A percentile compares a stretch with the other conserved stretches of the same genome.
Evolutionary conservation across 1,140 invertebrate genomes (phyloP).

Genomic region (Drosophila trapezifrons): DNA sequence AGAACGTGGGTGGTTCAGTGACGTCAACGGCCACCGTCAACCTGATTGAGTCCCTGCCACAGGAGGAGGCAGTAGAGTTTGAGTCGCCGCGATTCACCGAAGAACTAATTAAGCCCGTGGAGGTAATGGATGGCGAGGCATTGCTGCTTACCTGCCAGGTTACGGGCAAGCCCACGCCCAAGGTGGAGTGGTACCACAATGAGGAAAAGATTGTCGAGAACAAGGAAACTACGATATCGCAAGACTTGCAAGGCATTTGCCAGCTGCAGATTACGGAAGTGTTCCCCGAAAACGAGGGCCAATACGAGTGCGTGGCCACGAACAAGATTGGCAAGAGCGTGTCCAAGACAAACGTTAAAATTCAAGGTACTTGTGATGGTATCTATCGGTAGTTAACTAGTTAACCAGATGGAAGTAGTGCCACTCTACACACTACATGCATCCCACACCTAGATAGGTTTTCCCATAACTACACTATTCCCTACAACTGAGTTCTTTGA

Average conservation of each 20-base stretch:
- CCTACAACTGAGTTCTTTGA: constrained; percentile 33
- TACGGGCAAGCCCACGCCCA: constrained; percentile 91
- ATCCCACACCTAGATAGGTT: constrained; percentile 52
- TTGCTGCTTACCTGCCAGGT: constrained; percentile 91
- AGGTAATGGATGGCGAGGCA: constrained; percentile 97
- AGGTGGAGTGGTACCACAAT: constrained; percentile 93
- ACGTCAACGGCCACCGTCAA: constrained; percentile 92
- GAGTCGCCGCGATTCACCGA: constrained; percentile 91
- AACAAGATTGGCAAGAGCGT: constrained; percentile 94
- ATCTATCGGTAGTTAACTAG: constrained; percentile 51
- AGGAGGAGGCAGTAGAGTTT: constrained; percentile 87
- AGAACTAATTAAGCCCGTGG: constrained; percentile 87
- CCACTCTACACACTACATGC: constrained; percentile 55
- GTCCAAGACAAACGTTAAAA: constrained; percentile 91
- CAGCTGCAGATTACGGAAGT: constrained; percentile 95
- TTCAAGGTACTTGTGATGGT: constrained; percentile 89
- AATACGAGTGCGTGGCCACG: constrained; percentile 92
- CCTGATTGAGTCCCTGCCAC: constrained; percentile 86
- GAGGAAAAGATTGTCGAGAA: constrained; percentile 89
- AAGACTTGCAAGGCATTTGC: constrained; percentile 91
- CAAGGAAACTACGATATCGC: constrained; percentile 90
- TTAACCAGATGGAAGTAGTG: constrained; percentile 53
- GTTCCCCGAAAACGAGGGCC: constrained; percentile 96
- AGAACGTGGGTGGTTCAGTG: constrained; percentile 94
- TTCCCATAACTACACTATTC: constrained; percentile 60